A percentile compares a stretch with the other conserved stretches of the same genome.
phyloP scores from a whole-genome alignment of 92 coral and sea anemone genomes.

The Umimayanthus chanpuru region DNA sequence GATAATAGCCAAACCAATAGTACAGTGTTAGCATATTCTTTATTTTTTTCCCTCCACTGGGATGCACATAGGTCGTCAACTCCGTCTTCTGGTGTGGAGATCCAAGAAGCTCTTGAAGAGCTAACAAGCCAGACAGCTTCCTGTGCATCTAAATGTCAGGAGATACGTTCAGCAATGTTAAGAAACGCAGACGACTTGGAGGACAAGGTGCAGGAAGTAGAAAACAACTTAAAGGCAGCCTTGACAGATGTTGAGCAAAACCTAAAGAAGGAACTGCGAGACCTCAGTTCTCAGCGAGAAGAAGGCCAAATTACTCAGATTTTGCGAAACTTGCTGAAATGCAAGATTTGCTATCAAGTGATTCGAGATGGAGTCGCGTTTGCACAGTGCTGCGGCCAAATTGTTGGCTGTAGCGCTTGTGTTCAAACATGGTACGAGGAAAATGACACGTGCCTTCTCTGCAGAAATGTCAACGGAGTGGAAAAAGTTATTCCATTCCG shows the following conservation, averaged over 20 bases:
- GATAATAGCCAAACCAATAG: too few relatives aligned
- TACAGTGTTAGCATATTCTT: too few relatives aligned
- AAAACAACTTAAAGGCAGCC: background rate
- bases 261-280: too few relatives aligned
- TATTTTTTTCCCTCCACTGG: too few relatives aligned
- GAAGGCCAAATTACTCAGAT: background rate
- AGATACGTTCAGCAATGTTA: background rate
- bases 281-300: background rate
- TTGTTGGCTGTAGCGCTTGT: conserved; percentile 42
- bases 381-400: conserved; percentile 45
- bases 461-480: conserved; percentile 19
- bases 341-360: conserved; percentile 12
- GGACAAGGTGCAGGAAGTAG: conserved; percentile 14
- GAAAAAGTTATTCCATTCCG: conserved; percentile 14
- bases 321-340: conserved; percentile 5
- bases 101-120: background rate
- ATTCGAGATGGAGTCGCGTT: conserved; percentile 26
- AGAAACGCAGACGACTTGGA: conserved; percentile 3
- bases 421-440: conserved; percentile 30
- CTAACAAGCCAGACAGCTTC: conserved; percentile 8
- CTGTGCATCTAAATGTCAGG: background rate
- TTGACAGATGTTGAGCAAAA: too few relatives aligned
- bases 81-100: background rate
- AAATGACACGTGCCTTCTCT: conserved; percentile 49
- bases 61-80: background rate